Percentiles rank a stretch among this genome's conserved stretches.
Conservation (phyloP, 2,888 invertebrate species). For the Neoitamus cyanurus region DNA sequence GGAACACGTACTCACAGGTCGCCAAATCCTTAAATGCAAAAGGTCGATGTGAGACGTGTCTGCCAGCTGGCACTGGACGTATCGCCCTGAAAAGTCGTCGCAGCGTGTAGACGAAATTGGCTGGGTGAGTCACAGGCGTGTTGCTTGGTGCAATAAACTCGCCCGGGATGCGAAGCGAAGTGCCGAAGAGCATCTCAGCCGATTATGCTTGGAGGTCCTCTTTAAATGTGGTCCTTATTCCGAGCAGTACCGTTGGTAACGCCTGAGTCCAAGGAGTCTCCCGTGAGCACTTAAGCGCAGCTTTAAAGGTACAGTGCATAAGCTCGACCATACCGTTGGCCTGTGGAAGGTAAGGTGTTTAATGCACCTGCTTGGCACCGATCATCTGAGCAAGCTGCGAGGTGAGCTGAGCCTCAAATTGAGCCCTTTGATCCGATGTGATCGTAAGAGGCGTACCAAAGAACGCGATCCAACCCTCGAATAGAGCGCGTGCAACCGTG, state of each 20-base stretch:
- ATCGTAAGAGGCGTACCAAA: neutral
- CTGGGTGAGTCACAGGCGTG: neutral
- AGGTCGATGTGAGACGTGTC: neutral
- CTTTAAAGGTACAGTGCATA: neutral
- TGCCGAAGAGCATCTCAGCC: neutral
- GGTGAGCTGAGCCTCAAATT: neutral
- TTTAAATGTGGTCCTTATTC: neutral
- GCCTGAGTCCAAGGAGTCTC: neutral
- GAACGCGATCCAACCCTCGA: neutral
- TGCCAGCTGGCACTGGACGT: neutral
- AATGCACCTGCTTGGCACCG: neutral
- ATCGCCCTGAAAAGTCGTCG: neutral
- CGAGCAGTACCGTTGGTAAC: neutral
- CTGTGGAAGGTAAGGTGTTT: neutral
- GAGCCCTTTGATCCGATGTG: neutral
- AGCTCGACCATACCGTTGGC: neutral
- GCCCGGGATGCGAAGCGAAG: neutral
- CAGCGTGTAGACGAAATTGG: neutral
- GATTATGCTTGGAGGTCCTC: neutral
- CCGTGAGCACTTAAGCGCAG: neutral
- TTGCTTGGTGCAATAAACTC: neutral
- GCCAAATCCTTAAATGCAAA: neutral
- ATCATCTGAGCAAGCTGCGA: neutral
- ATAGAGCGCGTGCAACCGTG: neutral
- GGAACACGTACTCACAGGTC: neutral